Conservation (phyloP, 1,140 invertebrate species). For the Eriosoma lanigerum region DNA sequence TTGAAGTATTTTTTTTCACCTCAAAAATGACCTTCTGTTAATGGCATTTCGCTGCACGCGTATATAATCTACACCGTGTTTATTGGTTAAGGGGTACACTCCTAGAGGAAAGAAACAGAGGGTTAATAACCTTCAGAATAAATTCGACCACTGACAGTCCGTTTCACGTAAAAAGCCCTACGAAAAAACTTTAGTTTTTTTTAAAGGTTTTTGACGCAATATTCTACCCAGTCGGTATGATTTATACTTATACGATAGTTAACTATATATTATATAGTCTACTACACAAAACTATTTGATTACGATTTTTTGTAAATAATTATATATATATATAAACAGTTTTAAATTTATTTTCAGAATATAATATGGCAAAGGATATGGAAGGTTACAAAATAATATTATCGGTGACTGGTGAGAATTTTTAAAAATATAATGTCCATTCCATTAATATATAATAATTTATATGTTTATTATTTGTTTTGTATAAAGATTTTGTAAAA, state of each 20-base stretch:
- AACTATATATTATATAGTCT: background rate
- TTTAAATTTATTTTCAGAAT: background rate
- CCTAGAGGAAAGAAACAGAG: background rate
- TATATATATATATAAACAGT: background rate
- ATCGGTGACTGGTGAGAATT: too few species aligned
- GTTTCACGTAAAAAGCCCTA: conserved; percentile 17
- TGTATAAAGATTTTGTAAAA: too few species aligned
- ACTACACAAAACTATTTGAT: background rate
- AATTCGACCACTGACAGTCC: conserved; percentile 17
- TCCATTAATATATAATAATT: too few species aligned
- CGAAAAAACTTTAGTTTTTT: background rate
- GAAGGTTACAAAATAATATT: too few species aligned
- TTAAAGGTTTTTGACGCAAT: background rate
- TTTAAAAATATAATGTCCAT: too few species aligned
- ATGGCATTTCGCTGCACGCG: conserved; percentile 23
- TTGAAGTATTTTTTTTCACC: conserved; percentile 50
- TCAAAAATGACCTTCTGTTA: conserved; percentile 46
- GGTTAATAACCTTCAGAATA: conserved; percentile 47
- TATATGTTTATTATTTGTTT: too few species aligned
- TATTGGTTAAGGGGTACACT: conserved; percentile 19
- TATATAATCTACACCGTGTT: conserved; percentile 3
- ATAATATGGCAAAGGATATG: too few species aligned
- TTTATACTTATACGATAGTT: background rate
- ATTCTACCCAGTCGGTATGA: background rate
- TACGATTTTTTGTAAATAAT: background rate